A percentile compares a stretch with the other conserved stretches of the same genome.
phyloP scores from a whole-genome alignment of 1,140 invertebrate species.

The Drosophila ananassae region DNA sequence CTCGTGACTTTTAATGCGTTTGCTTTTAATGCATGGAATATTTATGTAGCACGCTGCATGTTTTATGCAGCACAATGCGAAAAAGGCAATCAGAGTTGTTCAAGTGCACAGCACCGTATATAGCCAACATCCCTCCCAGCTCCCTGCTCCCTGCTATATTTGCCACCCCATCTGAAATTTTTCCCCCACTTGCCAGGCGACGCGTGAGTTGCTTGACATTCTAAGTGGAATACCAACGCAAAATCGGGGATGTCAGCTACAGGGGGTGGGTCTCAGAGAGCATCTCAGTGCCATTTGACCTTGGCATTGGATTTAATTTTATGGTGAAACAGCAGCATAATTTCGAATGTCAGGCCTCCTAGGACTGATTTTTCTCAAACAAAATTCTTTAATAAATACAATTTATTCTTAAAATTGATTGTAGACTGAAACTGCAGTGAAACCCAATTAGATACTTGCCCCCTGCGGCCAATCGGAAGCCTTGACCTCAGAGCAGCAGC shows the following conservation, averaged over 20 bases:
- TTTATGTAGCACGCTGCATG: slow-evolving; percentile 66
- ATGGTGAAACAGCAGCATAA: slow-evolving; percentile 70
- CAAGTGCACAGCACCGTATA: slow-evolving; percentile 73
- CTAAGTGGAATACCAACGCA: slow-evolving; percentile 47
- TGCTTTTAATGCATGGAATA: slow-evolving; percentile 66
- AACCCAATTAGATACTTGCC: slow-evolving; percentile 19
- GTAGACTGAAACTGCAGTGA: neutral
- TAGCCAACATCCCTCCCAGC: slow-evolving; percentile 31
- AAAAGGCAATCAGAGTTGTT: slow-evolving; percentile 64
- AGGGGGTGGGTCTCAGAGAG: slow-evolving; percentile 11
- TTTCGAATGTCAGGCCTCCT: slow-evolving; percentile 26
- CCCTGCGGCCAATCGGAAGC: slow-evolving; percentile 18
- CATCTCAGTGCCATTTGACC: slow-evolving; percentile 66
- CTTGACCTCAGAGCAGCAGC: slow-evolving; percentile 36
- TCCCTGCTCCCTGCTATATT: slow-evolving; percentile 11
- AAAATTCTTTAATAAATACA: too few species aligned
- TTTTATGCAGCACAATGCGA: slow-evolving; percentile 61
- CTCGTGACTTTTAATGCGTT: slow-evolving; percentile 67
- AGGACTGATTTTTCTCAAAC: too few species aligned
- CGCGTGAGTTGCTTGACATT: slow-evolving; percentile 78
- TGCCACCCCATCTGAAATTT: slow-evolving; percentile 13
- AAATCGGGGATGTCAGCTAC: neutral
- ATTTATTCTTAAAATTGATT: neutral
- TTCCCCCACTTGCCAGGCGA: slow-evolving; percentile 33
- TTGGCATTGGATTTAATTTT: slow-evolving; percentile 80